Conservation (phyloP, 2,113 vertebrate genomes). For the Azemiops feae region DNA sequence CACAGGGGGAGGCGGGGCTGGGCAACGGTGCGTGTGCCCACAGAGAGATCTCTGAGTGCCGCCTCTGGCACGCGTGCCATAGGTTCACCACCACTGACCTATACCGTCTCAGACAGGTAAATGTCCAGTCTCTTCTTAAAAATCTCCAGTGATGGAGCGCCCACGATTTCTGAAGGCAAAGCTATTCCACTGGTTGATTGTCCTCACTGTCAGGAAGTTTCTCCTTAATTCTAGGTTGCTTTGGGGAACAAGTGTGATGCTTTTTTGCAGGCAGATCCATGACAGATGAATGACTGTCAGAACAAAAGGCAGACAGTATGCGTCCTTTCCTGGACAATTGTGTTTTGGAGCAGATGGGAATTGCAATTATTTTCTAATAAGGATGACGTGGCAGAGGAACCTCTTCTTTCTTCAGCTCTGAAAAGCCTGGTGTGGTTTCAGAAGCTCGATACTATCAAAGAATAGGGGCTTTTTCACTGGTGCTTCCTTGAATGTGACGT, state of each 20-base stretch:
- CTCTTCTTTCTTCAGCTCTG: background rate
- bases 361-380: background rate
- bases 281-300: background rate
- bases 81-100: no score
- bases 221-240: no score
- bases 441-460: background rate
- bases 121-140: no score
- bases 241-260: background rate
- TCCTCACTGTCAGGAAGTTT: no score
- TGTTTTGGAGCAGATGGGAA: background rate
- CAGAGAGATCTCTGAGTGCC: no score
- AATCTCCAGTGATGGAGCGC: no score
- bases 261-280: background rate
- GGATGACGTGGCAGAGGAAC: background rate
- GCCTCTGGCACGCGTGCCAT: no score
- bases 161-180: no score
- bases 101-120: no score
- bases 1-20: no score
- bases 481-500: background rate
- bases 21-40: no score
- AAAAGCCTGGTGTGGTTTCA: background rate
- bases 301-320: background rate
- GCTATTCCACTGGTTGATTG: no score
- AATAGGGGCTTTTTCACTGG: background rate
- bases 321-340: background rate